Evolutionary conservation across 1,140 invertebrate genomes (phyloP), one percentile per base, ranked within the genome.

Genomic region (Eriocheir sinensis): DNA sequence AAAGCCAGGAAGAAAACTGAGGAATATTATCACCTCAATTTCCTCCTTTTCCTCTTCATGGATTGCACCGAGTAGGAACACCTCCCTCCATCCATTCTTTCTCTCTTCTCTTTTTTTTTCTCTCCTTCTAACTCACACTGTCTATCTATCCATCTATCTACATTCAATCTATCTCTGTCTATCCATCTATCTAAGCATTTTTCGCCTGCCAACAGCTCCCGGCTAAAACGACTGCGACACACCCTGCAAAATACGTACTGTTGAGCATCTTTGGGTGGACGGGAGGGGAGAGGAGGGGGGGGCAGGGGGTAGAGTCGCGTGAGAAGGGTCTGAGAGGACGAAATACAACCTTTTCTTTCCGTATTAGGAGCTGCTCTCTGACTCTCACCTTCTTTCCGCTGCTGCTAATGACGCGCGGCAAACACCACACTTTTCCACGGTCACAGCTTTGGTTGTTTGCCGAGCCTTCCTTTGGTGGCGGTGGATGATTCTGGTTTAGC

Each of bases 301-400:
- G 21, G 60, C 60, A n/a, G 60, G 60, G 27, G n/a, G 60, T 21
- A n/a, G 60, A 21, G 60, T 72, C 60, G 21, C 60, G 21, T 6
- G 60, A 72, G 21, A 21, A 72, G 60, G n/a, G n/a, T n/a, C n/a
- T n/a, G n/a, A n/a, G n/a, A n/a, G n/a, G n/a, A n/a, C n/a, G n/a
- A n/a, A n/a, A n/a, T n/a, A n/a, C n/a, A 72, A 72, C 60, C 60
- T 72, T 72, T 72, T 72, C 60, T 72, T 72, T 72, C n/a, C 60
- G n/a, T 72, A 72, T 72, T 72, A 72, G 21, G n/a, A 72, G 60
- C 60, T 21, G 60, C 60, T n/a, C 60, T 72, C n/a, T 72, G 60
- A 21, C 60, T 72, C n/a, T 72, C 60, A 72, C 60, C 60, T 72
- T 72, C 60, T 72, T 72, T 72, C 27, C n/a, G 60, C 27, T 72